phyloP scores from a whole-genome alignment of 2,888 invertebrate genomes.

The Polymixis lichenea region DNA sequence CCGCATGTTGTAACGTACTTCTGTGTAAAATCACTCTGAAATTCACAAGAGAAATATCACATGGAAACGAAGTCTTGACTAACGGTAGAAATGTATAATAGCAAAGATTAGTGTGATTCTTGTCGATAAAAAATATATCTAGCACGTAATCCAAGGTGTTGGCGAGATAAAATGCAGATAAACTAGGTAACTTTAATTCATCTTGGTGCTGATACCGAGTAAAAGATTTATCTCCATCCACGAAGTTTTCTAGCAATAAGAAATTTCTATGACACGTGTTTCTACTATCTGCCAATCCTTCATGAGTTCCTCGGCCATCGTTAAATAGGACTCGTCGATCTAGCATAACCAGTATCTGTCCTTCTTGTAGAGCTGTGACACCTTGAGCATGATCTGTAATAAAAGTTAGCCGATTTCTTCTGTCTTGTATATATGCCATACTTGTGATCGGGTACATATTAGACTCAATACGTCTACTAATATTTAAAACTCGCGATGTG shows the following conservation, averaged over 20 bases:
- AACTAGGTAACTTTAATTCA: constrained; percentile 77
- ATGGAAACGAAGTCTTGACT: constrained; percentile 81
- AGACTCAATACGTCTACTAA: constrained; percentile 96
- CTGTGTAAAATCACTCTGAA: constrained; percentile 76
- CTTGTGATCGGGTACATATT: constrained; percentile 98
- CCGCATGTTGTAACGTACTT: constrained; percentile 59
- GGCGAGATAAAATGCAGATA: constrained; percentile 77
- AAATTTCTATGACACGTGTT: constrained; percentile 89
- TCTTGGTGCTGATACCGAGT: constrained; percentile 39
- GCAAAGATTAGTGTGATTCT: constrained; percentile 72
- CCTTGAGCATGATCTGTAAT: constrained; percentile 98
- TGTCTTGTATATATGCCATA: constrained; percentile 95
- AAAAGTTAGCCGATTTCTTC: constrained; percentile 92
- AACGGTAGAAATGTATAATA: constrained; percentile 81
- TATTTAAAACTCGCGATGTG: constrained; percentile 94
- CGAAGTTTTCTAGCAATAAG: constrained; percentile 82
- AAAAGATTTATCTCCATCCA: constrained; percentile 40
- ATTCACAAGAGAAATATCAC: constrained; percentile 82
- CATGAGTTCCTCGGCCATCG: constrained; percentile 97
- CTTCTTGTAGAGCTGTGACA: constrained; percentile 96
- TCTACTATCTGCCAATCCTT: constrained; percentile 97
- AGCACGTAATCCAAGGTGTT: constrained; percentile 75
- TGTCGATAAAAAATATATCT: constrained; percentile 80
- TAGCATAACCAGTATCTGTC: constrained; percentile 97
- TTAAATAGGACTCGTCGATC: constrained; percentile 97